Percentiles rank a stretch among this genome's conserved stretches.
Evolutionary conservation across 2,888 invertebrate species (phyloP).

Genomic region (Protonemura montana): DNA sequence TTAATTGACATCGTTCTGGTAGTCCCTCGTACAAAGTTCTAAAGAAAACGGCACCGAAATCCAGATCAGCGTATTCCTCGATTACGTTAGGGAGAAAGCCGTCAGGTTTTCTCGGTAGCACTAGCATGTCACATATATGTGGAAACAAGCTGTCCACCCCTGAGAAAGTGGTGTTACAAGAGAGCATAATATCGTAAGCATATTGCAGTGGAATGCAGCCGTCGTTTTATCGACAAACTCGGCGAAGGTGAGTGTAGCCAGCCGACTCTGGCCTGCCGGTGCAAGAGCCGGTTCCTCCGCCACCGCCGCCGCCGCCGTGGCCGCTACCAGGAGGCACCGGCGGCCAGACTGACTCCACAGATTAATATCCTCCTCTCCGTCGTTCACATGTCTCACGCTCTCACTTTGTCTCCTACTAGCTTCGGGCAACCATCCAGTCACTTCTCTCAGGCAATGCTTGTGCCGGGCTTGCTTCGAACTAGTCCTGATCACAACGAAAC

Average conservation of each 20-base stretch:
- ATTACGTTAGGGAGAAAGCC: neutral
- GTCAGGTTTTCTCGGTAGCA: neutral
- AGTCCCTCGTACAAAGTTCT: neutral
- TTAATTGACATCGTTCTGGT: neutral
- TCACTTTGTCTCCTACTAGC: neutral
- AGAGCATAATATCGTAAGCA: neutral
- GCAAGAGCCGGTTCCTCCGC: neutral
- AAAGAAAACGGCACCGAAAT: neutral
- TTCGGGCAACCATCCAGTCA: neutral
- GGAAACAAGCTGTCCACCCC: neutral
- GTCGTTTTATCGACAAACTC: neutral
- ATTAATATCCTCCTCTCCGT: neutral
- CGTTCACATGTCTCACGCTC: neutral
- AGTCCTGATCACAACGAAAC: neutral
- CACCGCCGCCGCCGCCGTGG: neutral
- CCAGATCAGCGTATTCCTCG: neutral
- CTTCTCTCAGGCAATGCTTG: neutral
- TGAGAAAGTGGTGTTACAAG: neutral
- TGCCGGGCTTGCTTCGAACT: neutral
- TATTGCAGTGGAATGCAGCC: conserved; percentile 23
- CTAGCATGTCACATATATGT: neutral
- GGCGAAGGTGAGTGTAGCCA: neutral
- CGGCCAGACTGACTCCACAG: conserved; percentile 21
- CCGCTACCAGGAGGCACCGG: neutral
- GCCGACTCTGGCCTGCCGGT: neutral